phyloP scores from a whole-genome alignment of 1,140 invertebrate genomes.

The Chionoecetes opilio region DNA sequence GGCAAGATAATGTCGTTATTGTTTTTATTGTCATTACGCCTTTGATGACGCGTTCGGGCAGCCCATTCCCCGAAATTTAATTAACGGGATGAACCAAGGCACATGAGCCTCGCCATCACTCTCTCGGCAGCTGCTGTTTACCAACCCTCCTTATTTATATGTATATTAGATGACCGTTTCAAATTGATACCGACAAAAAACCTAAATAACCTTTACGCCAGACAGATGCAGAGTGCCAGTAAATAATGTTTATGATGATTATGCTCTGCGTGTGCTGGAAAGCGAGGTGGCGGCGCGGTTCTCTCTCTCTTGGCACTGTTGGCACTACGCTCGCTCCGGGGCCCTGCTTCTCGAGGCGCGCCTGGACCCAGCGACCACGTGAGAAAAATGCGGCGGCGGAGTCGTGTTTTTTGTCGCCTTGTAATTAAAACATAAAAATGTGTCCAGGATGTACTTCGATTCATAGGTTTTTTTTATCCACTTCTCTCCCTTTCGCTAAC shows the following conservation, averaged over 20 bases:
- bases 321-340: conserved; percentile 51
- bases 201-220: conserved; percentile 5
- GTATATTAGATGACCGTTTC: conserved; percentile 29
- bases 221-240: conserved; percentile 38
- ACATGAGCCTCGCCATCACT: not conserved
- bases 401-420: conserved; percentile 31
- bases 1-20: conserved; percentile 44
- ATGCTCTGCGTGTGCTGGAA: not conserved
- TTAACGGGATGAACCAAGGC: conserved; percentile 36
- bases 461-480: conserved; percentile 23
- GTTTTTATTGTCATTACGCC: conserved; percentile 38
- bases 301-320: conserved; percentile 37
- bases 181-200: conserved; percentile 31
- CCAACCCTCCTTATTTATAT: conserved; percentile 20
- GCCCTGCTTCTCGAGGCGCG: conserved; percentile 29
- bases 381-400: conserved; percentile 61
- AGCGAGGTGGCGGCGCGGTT: not conserved
- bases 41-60: conserved; percentile 44
- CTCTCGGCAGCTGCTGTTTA: not conserved
- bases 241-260: conserved; percentile 41
- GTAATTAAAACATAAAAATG: conserved; percentile 32
- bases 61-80: conserved; percentile 59
- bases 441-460: not conserved
- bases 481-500: conserved; percentile 31
- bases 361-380: conserved; percentile 47